Conservation (phyloP, 2,113 vertebrate species). For the Trichomycterus rosablanca region DNA sequence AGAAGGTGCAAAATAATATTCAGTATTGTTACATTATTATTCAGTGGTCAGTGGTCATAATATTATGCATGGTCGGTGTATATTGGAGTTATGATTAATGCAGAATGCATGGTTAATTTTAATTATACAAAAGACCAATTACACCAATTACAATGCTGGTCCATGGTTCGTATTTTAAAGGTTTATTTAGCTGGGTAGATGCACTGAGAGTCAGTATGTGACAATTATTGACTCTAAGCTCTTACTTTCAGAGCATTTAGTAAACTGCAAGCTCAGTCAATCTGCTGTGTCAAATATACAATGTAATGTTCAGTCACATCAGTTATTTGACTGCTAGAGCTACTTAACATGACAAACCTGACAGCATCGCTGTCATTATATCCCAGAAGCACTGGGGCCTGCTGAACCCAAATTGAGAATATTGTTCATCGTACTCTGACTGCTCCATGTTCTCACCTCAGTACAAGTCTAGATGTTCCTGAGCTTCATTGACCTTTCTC, state of each 20-base stretch:
- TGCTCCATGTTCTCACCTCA: constrained; percentile 6
- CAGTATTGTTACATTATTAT: too few relatives aligned
- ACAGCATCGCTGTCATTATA: constrained; percentile 28
- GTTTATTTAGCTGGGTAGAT: constrained; percentile 8
- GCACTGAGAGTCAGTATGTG: constrained; percentile 4
- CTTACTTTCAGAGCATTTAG: constrained; percentile 14
- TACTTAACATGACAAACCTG: constrained; percentile 22
- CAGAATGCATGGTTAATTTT: too few relatives aligned
- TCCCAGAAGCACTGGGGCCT: constrained; percentile 1
- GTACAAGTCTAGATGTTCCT: not conserved
- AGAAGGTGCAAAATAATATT: too few relatives aligned
- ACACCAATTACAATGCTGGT: too few relatives aligned
- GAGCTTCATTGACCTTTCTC: constrained; percentile 21
- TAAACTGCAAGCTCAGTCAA: constrained; percentile 32
- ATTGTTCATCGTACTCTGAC: not conserved
- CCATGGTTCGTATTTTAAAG: too few relatives aligned
- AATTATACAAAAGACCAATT: too few relatives aligned
- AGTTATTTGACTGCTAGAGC: constrained; percentile 18
- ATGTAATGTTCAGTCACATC: constrained; percentile 21
- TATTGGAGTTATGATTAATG: too few relatives aligned
- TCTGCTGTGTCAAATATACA: constrained; percentile 29
- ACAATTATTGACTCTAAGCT: constrained; percentile 29
- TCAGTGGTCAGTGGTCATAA: too few relatives aligned
- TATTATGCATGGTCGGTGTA: too few relatives aligned
- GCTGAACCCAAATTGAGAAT: constrained; percentile 14